Evolutionary conservation across 2,888 invertebrate genomes (phyloP).

Genomic region (Agrenia bidenticulata): DNA sequence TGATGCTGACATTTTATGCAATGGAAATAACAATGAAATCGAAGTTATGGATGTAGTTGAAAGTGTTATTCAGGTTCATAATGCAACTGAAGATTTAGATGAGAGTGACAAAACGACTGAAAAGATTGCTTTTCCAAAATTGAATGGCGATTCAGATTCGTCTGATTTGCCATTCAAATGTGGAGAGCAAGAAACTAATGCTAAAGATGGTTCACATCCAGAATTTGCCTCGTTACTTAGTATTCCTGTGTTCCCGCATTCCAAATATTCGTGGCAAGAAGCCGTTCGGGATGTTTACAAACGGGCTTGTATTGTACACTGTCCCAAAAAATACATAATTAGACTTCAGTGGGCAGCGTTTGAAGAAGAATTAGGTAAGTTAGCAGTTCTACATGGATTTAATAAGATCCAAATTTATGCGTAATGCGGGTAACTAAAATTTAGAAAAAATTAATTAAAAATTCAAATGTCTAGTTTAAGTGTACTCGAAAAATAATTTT

Average conservation of each 20-base stretch:
- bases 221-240: conserved; percentile 41
- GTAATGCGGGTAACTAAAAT: too few relatives aligned
- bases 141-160: conserved; percentile 43
- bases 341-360: conserved; percentile 62
- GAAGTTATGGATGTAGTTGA: too few relatives aligned
- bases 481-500: too few relatives aligned
- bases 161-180: conserved; percentile 50
- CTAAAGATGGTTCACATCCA: conserved; percentile 20
- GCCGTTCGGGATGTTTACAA: conserved; percentile 59
- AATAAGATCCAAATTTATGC: too few relatives aligned
- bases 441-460: too few relatives aligned
- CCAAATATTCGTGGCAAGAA: conserved; percentile 53
- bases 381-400: too few relatives aligned
- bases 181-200: conserved; percentile 29
- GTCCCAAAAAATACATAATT: conserved; percentile 60
- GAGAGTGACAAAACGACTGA: background rate
- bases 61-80: conserved; percentile 23
- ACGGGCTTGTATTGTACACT: conserved; percentile 61
- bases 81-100: conserved; percentile 15
- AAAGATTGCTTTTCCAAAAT: conserved; percentile 19
- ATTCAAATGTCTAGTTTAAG: too few relatives aligned
- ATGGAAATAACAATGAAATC: too few relatives aligned
- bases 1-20: background rate
- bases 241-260: conserved; percentile 48
- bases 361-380: conserved; percentile 61